phyloP scores from a whole-genome alignment of 2,888 invertebrate species.

The Melipona beecheii region DNA sequence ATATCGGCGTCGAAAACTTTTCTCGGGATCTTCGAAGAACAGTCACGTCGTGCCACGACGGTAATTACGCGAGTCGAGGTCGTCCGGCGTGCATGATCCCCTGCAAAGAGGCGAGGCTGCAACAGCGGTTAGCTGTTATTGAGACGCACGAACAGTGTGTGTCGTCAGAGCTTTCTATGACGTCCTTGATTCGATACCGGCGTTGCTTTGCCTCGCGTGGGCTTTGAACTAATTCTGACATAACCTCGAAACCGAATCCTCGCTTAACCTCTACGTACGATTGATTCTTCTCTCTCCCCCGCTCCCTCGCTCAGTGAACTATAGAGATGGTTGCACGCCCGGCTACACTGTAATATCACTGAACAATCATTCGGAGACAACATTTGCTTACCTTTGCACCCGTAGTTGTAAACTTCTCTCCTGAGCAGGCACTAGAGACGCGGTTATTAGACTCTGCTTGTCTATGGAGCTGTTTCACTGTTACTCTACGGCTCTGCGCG shows the following conservation, averaged over 20 bases:
- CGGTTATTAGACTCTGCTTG: constrained; percentile 55
- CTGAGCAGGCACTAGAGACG: constrained; percentile 6
- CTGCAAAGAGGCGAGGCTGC: constrained; percentile 20
- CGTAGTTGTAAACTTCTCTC: neutral
- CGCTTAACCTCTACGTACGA: constrained; percentile 36
- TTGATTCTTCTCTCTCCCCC: constrained; percentile 11
- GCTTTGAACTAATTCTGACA: constrained; percentile 59
- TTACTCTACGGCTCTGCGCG: neutral
- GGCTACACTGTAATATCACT: constrained; percentile 29
- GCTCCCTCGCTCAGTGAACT: neutral
- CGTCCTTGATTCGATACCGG: constrained; percentile 50
- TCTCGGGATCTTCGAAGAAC: constrained; percentile 32
- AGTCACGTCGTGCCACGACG: constrained; percentile 40
- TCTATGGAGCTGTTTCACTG: constrained; percentile 31
- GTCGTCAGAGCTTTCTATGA: constrained; percentile 48
- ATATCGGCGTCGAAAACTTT: constrained; percentile 15
- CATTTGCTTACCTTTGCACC: constrained; percentile 52
- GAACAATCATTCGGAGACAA: constrained; percentile 42
- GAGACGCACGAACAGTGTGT: constrained; percentile 62
- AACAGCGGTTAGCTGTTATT: constrained; percentile 62
- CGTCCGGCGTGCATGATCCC: constrained; percentile 41
- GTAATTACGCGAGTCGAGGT: constrained; percentile 52
- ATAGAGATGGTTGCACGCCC: neutral
- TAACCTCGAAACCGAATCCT: constrained; percentile 8
- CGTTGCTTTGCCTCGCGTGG: constrained; percentile 47